Percentiles rank a stretch among this genome's conserved stretches.
These are phyloP conservation scores for Chelonoidis abingdonii DNA, from an alignment of 2,113 vertebrate species.

Conservation along the genomic window DNA sequence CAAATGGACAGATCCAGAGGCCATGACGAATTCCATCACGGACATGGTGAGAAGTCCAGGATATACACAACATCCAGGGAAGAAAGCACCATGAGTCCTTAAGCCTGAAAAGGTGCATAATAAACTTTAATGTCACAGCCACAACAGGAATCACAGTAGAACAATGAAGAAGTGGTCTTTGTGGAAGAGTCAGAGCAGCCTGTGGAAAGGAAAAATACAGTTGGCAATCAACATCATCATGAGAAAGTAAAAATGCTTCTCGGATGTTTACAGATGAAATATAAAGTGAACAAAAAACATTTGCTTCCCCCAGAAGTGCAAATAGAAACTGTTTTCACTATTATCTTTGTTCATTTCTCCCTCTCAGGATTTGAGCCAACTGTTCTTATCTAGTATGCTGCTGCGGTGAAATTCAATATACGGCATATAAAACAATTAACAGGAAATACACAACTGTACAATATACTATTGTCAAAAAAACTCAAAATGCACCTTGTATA, in stretches of 20 bases:
- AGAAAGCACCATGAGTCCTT: constrained; percentile 95
- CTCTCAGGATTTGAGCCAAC: not conserved
- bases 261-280: not conserved
- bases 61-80: constrained; percentile 96
- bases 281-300: not conserved
- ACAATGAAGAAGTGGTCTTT: constrained; percentile 93
- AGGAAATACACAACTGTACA: not conserved
- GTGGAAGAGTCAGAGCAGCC: constrained; percentile 90
- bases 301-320: not conserved
- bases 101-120: constrained; percentile 90
- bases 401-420: not conserved
- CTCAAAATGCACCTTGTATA: not conserved
- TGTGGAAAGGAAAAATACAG: constrained; percentile 63
- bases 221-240: not conserved
- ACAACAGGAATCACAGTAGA: constrained; percentile 90
- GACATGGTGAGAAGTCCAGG: constrained; percentile 94
- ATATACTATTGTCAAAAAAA: not conserved
- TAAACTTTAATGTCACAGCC: constrained; percentile 87
- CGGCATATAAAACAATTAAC: not conserved
- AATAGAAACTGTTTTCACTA: not conserved
- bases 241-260: not conserved
- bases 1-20: constrained; percentile 94
- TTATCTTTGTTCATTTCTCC: not conserved
- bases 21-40: constrained; percentile 93
- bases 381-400: not conserved